Base-by-base conservation (phyloP, 1,140 invertebrate species). In the Microvelia longipes region DNA sequence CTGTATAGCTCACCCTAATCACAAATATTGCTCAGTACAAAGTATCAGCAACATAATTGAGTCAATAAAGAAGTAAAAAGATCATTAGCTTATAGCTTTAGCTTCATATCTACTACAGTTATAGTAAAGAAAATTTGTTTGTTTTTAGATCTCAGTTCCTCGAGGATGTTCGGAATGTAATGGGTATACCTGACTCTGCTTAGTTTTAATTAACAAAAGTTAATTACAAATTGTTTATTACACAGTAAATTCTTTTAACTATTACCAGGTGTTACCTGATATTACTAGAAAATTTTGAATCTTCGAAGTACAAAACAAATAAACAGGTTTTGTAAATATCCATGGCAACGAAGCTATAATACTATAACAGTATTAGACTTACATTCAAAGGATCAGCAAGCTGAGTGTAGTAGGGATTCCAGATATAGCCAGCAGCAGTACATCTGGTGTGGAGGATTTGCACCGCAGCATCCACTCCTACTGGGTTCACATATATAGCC, bases 341-440 rank as follows among this genome's bases (percentile, higher is more conserved):
- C n/a, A n/a, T n/a, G n/a, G n/a, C n/a, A n/a, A n/a, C n/a, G n/a
- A n/a, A n/a, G n/a, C n/a, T n/a, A n/a, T n/a, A n/a, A n/a, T n/a
- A n/a, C n/a, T n/a, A n/a, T n/a, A n/a, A n/a, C n/a, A n/a, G n/a
- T n/a, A n/a, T n/a, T n/a, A 26, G 15, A 77, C 83, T 85, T 82
- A 95, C 93, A 81, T 94, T 93, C 19, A 91, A 82, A 1, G 92
- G 90, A 82, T 94, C 90, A 1, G 91, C 92, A 2, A 94, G 80
- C 80, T 94, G 92, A 26, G 92, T 93, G 74, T 90, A 92, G 80
- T 89, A 93, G 0, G 95, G 94, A 83, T 97, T 97, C 92, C 93
- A 98, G 29, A 89, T 84, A 76, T 92, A 94, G 27, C 94, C 94
- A 64, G 89, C 90, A 2, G 93, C 94, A 2, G 92, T 88, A 79